Percentiles rank a stretch among this genome's conserved stretches.
These are phyloP conservation scores for Eupithecia pulchellata DNA, from an alignment of 2,888 invertebrate species.

Conservation along the genomic window DNA sequence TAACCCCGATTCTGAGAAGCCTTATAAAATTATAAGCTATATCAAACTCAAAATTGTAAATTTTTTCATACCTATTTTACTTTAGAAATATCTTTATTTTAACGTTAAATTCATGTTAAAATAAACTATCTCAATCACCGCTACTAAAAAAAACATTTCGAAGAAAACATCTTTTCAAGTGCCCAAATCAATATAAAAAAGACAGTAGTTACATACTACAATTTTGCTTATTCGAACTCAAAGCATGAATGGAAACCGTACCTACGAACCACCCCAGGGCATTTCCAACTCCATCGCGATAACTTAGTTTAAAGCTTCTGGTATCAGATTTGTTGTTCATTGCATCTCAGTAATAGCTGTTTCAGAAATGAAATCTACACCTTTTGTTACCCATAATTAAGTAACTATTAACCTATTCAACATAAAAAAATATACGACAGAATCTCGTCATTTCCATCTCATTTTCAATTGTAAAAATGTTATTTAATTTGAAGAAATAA, in stretches of 20 bases:
- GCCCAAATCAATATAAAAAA: not conserved
- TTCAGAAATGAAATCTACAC: slow-evolving; percentile 12
- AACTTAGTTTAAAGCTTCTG: slow-evolving; percentile 33
- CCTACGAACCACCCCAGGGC: slow-evolving; percentile 23
- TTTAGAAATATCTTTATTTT: too few relatives aligned
- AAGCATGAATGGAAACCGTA: slow-evolving; percentile 28
- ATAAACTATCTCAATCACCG: too few relatives aligned
- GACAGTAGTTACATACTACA: not conserved
- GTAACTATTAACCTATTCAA: slow-evolving; percentile 47
- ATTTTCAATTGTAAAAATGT: slow-evolving; percentile 81
- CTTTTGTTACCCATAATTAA: not conserved
- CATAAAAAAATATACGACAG: slow-evolving; percentile 33
- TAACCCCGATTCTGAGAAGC: not conserved
- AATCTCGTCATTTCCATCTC: slow-evolving; percentile 71
- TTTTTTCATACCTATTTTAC: too few relatives aligned
- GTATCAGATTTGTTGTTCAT: slow-evolving; percentile 32
- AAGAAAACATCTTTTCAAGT: not conserved
- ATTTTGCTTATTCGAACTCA: slow-evolving; percentile 15
- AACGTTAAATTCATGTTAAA: not conserved
- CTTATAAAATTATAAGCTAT: too few relatives aligned
- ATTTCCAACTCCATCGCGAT: slow-evolving; percentile 26
- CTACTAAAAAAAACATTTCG: not conserved
- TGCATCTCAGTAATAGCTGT: slow-evolving; percentile 27
- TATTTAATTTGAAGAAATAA: slow-evolving; percentile 84
- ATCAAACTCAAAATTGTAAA: too few relatives aligned